phyloP scores from a whole-genome alignment of 2,797 vertebrate species.

The Coracias cyanogaster region DNA sequence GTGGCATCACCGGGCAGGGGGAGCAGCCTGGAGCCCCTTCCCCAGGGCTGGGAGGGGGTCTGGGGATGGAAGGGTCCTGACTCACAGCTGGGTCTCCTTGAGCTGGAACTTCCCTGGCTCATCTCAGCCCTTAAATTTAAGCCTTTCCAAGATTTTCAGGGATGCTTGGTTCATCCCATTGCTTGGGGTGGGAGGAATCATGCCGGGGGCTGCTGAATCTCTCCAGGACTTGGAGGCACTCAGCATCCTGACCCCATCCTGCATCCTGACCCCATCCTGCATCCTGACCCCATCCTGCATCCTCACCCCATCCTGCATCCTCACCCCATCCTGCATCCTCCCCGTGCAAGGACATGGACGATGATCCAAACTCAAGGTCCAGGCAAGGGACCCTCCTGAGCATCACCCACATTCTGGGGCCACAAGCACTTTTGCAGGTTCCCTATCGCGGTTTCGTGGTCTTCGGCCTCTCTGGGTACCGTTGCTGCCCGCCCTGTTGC shows the following conservation, averaged over 20 bases:
- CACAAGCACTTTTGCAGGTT: rapidly evolving
- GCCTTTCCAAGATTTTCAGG: background rate
- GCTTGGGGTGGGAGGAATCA: background rate
- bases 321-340: background rate
- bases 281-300: rapidly evolving
- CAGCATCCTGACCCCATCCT: rapidly evolving
- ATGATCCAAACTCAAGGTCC: rapidly evolving
- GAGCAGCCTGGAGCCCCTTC: rapidly evolving
- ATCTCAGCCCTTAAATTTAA: background rate
- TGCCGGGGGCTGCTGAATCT: rapidly evolving
- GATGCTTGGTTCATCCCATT: background rate
- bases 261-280: background rate
- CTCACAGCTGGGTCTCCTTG: rapidly evolving
- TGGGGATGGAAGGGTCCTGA: background rate
- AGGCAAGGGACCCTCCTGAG: rapidly evolving
- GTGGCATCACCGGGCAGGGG: rapidly evolving
- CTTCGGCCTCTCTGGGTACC: background rate
- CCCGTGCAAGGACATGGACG: rapidly evolving
- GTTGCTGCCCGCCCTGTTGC: rapidly evolving
- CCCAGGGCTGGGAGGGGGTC: rapidly evolving
- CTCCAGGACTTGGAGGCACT: background rate
- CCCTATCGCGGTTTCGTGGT: rapidly evolving
- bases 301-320: background rate
- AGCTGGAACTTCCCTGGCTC: background rate
- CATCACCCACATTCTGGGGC: rapidly evolving